Conservation (phyloP, 2,888 invertebrate species). For the Ephialtes manifestator region DNA sequence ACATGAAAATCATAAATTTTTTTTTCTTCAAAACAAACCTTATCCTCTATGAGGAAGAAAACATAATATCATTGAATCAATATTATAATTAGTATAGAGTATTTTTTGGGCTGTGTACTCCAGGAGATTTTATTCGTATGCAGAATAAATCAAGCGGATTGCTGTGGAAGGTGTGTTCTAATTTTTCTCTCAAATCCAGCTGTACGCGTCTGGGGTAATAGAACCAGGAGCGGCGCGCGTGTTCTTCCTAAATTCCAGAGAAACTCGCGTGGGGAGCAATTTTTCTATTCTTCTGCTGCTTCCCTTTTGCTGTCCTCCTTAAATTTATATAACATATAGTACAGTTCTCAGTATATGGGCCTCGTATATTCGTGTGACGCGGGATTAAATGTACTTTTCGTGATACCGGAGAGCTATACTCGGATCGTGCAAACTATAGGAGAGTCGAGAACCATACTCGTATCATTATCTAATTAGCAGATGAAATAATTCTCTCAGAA, state of each 20-base stretch:
- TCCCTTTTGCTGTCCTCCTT: neutral
- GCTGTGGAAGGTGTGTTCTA: neutral
- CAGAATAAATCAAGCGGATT: slow-evolving; percentile 1
- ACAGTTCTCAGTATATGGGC: slow-evolving; percentile 1
- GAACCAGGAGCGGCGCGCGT: slow-evolving; percentile 37
- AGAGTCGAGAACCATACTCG: slow-evolving; percentile 39
- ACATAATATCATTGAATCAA: neutral
- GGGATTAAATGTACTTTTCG: slow-evolving; percentile 49
- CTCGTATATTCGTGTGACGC: slow-evolving; percentile 43
- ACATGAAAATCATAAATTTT: too few species aligned
- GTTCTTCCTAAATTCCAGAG: slow-evolving; percentile 50
- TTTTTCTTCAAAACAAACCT: too few species aligned
- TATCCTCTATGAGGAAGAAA: too few species aligned
- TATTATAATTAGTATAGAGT: neutral
- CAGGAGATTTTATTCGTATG: neutral
- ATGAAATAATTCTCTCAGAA: slow-evolving; percentile 53
- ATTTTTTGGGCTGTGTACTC: neutral
- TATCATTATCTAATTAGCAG: slow-evolving; percentile 63
- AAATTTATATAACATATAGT: slow-evolving; percentile 4
- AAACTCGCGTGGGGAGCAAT: slow-evolving; percentile 41
- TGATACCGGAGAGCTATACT: slow-evolving; percentile 33
- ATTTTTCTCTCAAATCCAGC: slow-evolving; percentile 17
- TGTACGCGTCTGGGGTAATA: neutral
- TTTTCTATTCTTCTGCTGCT: slow-evolving; percentile 23
- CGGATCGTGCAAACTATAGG: neutral